A percentile compares a stretch with the other conserved stretches of the same genome.
These are phyloP conservation scores for Abrostola tripartita DNA, from an alignment of 2,888 invertebrate genomes.

Conservation along the genomic window DNA sequence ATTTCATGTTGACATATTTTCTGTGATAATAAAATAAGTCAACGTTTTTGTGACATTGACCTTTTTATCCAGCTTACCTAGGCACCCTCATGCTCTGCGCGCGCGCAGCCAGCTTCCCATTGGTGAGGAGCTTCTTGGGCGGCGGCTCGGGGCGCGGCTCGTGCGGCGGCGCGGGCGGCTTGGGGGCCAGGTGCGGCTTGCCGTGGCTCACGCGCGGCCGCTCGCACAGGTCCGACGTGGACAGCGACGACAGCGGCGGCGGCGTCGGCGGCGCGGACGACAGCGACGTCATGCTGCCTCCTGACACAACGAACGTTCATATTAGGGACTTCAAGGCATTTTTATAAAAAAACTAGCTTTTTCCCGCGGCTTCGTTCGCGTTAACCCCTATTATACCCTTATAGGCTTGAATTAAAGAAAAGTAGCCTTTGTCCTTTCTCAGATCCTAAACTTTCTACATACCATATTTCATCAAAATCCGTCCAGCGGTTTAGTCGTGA, in stretches of 20 bases:
- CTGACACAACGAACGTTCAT: slow-evolving; percentile 55
- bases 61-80: slow-evolving; percentile 87
- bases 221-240: slow-evolving; percentile 82
- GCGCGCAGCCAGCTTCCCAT: slow-evolving; percentile 90
- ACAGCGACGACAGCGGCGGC: slow-evolving; percentile 75
- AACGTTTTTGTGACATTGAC: too few relatives aligned
- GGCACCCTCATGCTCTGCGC: slow-evolving; percentile 96
- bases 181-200: slow-evolving; percentile 95
- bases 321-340: too few relatives aligned
- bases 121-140: slow-evolving; percentile 89
- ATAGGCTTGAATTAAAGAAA: too few relatives aligned
- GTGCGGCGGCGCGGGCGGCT: slow-evolving; percentile 91
- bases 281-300: slow-evolving; percentile 84
- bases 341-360: too few relatives aligned
- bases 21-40: too few relatives aligned
- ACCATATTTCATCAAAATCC: too few relatives aligned
- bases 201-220: slow-evolving; percentile 89
- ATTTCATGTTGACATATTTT: too few relatives aligned
- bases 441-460: too few relatives aligned
- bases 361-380: too few relatives aligned
- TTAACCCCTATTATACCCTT: too few relatives aligned
- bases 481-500: too few relatives aligned
- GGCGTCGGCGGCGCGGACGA: slow-evolving; percentile 74
- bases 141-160: slow-evolving; percentile 90
- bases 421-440: too few relatives aligned